Evolutionary conservation across 2,113 vertebrate species (phyloP).

Genomic region (Empidonax alnorum): DNA sequence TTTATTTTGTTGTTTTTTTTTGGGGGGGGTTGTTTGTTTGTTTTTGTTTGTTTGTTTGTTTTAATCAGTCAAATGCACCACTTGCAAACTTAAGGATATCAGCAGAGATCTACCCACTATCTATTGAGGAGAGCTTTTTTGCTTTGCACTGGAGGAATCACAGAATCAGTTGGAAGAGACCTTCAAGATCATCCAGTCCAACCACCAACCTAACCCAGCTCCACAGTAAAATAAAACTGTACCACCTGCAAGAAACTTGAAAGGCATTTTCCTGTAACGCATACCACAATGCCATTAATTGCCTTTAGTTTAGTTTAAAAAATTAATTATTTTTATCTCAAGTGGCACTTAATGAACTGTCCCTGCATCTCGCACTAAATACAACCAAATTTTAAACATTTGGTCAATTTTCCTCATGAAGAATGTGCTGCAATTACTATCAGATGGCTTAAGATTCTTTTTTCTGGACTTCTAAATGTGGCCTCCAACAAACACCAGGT

Average conservation of each 20-base stretch:
- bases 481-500: neutral
- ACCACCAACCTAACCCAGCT: neutral
- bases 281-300: neutral
- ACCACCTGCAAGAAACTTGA: neutral
- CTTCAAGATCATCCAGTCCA: neutral
- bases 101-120: neutral
- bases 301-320: neutral
- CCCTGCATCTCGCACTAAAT: neutral
- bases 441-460: neutral
- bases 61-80: neutral
- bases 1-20: too few relatives aligned
- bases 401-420: neutral
- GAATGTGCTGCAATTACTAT: neutral
- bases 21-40: too few relatives aligned
- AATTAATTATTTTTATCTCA: neutral
- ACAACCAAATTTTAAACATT: neutral
- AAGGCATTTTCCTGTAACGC: neutral
- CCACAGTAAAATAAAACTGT: neutral
- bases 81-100: neutral
- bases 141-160: neutral
- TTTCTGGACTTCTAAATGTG: neutral
- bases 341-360: neutral
- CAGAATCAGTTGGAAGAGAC: neutral
- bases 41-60: neutral
- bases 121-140: neutral